Conservation (phyloP, 2,888 invertebrate genomes). For the Athalia cordata region DNA sequence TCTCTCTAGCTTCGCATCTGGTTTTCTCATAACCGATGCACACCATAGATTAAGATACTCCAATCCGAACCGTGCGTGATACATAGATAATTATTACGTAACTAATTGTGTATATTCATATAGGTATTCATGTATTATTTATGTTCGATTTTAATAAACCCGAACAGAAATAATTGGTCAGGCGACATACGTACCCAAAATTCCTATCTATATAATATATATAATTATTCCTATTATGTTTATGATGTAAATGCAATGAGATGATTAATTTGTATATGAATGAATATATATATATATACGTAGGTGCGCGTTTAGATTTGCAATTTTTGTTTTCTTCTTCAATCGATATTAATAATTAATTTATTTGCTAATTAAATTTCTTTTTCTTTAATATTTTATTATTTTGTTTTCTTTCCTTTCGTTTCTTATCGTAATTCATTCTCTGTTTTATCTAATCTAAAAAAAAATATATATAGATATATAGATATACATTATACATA, state of each 20-base stretch:
- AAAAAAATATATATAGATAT: constrained; percentile 3
- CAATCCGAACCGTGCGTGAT: too few species aligned
- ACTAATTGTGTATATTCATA: not conserved
- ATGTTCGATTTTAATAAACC: not conserved
- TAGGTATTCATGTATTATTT: not conserved
- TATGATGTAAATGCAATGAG: not conserved
- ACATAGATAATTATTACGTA: too few species aligned
- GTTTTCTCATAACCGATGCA: too few species aligned
- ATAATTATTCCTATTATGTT: not conserved
- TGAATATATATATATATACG: constrained; percentile 1
- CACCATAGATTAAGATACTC: too few species aligned
- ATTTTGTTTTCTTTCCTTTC: not conserved
- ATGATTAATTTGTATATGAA: constrained; percentile 23
- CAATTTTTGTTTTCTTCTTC: too few species aligned
- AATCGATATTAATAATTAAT: too few species aligned
- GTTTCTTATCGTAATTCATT: not conserved
- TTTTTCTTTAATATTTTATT: not conserved
- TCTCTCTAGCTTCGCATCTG: too few species aligned
- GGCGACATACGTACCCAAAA: not conserved
- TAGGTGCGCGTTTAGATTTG: not conserved
- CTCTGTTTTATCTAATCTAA: not conserved
- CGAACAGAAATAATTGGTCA: constrained; percentile 22
- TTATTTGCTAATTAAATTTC: constrained; percentile 2
- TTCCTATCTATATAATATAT: constrained; percentile 3
- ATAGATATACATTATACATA: not conserved